Conservation (phyloP, 2,888 invertebrate genomes). For the Apodemia duryi region DNA sequence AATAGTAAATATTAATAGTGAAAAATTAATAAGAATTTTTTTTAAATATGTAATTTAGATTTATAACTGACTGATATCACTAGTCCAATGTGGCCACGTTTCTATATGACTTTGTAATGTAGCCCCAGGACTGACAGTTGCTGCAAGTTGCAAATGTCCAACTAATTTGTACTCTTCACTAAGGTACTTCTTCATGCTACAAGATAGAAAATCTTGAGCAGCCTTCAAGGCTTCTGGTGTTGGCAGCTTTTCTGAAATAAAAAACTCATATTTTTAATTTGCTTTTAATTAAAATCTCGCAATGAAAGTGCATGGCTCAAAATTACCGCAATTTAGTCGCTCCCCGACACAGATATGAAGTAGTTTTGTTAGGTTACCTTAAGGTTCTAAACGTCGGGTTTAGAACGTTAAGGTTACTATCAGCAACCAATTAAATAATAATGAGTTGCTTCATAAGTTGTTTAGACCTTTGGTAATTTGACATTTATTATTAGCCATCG, state of each 20-base stretch:
- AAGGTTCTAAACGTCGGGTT: too few relatives aligned
- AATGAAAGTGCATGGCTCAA: too few relatives aligned
- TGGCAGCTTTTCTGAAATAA: slow-evolving; percentile 50
- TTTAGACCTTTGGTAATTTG: too few relatives aligned
- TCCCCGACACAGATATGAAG: too few relatives aligned
- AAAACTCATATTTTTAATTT: neutral
- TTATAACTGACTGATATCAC: slow-evolving; percentile 26
- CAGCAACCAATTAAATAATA: too few relatives aligned
- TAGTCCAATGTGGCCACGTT: slow-evolving; percentile 65
- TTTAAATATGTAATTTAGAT: neutral
- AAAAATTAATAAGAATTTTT: too few relatives aligned
- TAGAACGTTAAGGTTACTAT: too few relatives aligned
- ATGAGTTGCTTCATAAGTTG: too few relatives aligned
- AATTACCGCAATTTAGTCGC: too few relatives aligned
- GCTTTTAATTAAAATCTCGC: neutral
- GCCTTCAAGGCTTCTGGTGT: slow-evolving; percentile 58
- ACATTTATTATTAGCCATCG: too few relatives aligned
- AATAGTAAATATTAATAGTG: too few relatives aligned
- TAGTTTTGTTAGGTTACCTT: too few relatives aligned
- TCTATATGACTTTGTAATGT: slow-evolving; percentile 69
- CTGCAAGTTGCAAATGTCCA: slow-evolving; percentile 74
- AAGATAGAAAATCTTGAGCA: slow-evolving; percentile 64
- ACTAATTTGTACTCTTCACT: slow-evolving; percentile 65
- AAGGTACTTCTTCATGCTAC: slow-evolving; percentile 67
- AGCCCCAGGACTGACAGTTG: slow-evolving; percentile 76